Evolutionary conservation across 2,113 vertebrate genomes (phyloP).

Genomic region (Microcebus griseorufus): DNA sequence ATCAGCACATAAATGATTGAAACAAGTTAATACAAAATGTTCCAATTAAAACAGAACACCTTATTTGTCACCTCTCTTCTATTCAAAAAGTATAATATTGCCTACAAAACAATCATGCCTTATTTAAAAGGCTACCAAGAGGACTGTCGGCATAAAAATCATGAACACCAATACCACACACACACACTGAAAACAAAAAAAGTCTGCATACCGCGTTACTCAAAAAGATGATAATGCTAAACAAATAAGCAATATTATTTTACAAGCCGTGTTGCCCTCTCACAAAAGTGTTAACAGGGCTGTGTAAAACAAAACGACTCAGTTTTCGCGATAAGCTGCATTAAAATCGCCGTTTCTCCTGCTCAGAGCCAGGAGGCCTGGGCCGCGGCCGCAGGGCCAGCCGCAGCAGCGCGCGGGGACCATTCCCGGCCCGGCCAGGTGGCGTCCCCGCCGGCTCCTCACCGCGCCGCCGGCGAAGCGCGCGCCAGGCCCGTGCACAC

Average conservation of each 20-base stretch:
- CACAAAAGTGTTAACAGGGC: neutral
- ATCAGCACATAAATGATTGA: neutral
- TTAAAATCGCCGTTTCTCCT: neutral
- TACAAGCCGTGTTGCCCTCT: neutral
- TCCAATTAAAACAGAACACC: neutral
- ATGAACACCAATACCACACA: neutral
- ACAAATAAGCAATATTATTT: neutral
- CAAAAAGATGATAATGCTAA: neutral
- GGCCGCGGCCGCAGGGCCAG: neutral
- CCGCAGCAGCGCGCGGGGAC: neutral
- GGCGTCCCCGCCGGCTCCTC: neutral
- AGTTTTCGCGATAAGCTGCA: neutral
- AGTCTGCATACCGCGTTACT: neutral
- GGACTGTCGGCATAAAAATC: neutral
- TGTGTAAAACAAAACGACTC: neutral
- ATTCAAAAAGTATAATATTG: neutral
- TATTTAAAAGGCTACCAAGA: neutral
- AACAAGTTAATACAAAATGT: neutral
- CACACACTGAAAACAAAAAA: neutral
- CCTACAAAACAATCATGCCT: neutral
- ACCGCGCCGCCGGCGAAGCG: fast-evolving
- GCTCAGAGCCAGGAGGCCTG: neutral
- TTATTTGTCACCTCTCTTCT: neutral
- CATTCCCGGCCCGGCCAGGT: neutral
- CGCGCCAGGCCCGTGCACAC: neutral